A percentile compares a stretch with the other conserved stretches of the same genome.
Evolutionary conservation across 1,140 invertebrate genomes (phyloP).

Genomic region (Thereuonema tuberculata): DNA sequence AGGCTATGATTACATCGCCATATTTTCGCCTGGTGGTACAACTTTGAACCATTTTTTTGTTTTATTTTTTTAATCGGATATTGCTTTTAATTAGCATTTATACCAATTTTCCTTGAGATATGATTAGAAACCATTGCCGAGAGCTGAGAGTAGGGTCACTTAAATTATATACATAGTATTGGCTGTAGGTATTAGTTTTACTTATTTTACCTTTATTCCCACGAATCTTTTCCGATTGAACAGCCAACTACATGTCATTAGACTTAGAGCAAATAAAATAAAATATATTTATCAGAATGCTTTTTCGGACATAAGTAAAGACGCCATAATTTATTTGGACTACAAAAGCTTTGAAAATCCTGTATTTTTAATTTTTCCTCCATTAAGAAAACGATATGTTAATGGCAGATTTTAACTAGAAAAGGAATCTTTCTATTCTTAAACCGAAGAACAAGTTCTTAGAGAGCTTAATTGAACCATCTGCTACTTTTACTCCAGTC

Average conservation of each 20-base stretch:
- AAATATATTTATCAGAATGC: neutral
- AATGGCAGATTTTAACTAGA: neutral
- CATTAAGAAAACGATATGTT: neutral
- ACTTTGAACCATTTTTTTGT: too few relatives aligned
- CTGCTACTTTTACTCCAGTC: neutral
- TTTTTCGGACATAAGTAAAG: neutral
- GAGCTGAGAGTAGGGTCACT: too few relatives aligned
- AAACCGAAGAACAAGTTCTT: neutral
- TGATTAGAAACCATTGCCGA: too few relatives aligned
- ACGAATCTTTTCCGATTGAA: neutral
- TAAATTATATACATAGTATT: too few relatives aligned
- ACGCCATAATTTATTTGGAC: neutral
- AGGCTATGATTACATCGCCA: too few relatives aligned
- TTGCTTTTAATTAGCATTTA: too few relatives aligned
- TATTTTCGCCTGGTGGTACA: too few relatives aligned
- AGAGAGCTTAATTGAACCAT: too few relatives aligned
- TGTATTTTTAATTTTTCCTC: neutral
- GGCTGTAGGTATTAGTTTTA: neutral
- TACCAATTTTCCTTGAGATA: too few relatives aligned
- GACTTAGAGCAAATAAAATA: neutral
- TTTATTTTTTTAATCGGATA: too few relatives aligned
- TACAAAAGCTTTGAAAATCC: neutral
- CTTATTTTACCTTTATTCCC: neutral
- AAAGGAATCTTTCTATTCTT: neutral
- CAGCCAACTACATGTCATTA: neutral